Evolutionary conservation across 1,140 invertebrate genomes (phyloP).

Genomic region (Cheumatopsyche charites): DNA sequence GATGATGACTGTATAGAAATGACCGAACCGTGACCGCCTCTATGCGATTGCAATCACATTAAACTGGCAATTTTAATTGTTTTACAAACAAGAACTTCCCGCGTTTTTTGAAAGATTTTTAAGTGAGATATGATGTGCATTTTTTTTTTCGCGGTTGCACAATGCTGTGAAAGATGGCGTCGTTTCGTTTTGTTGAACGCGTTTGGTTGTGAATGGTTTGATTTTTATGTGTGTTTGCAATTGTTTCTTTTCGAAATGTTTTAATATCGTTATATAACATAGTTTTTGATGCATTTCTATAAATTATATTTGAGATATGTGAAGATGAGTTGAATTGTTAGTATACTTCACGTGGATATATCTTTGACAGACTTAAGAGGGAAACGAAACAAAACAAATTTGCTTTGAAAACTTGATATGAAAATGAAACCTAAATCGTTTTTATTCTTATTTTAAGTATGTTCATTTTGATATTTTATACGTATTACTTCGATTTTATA

Average conservation of each 20-base stretch:
- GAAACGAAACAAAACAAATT: constrained; percentile 46
- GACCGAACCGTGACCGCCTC: neutral
- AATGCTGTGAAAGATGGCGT: neutral
- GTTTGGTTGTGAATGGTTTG: neutral
- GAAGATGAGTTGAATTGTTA: neutral
- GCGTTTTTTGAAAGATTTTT: neutral
- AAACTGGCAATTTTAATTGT: constrained; percentile 28
- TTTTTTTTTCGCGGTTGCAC: neutral
- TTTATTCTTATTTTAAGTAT: neutral
- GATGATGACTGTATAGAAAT: no score
- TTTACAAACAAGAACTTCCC: constrained; percentile 22
- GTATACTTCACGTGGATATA: constrained; percentile 33
- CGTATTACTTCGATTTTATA: no score
- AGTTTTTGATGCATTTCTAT: no score
- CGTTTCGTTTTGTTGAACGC: neutral
- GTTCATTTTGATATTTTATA: no score
- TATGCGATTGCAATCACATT: constrained; percentile 16
- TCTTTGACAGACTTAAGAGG: constrained; percentile 42
- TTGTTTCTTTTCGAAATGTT: no score
- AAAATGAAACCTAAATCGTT: neutral
- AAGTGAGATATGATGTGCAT: neutral
- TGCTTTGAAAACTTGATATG: constrained; percentile 32
- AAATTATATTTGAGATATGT: no score
- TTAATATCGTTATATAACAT: no score
- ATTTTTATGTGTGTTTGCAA: neutral